phyloP scores from a whole-genome alignment of 2,888 invertebrate species.

The Ophion slaviceki region DNA sequence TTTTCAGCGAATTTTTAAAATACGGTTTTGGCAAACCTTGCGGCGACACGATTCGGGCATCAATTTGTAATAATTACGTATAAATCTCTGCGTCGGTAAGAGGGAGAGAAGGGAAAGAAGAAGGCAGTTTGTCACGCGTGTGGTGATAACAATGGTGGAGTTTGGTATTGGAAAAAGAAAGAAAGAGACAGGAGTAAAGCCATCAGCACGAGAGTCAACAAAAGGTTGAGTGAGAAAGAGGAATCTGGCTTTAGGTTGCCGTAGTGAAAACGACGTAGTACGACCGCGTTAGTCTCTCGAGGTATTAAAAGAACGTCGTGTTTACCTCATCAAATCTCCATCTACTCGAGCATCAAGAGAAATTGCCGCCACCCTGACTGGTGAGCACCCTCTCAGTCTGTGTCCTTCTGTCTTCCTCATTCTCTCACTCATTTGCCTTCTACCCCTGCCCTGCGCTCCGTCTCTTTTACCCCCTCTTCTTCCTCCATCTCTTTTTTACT shows the following conservation, averaged over 20 bases:
- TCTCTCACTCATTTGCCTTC: not conserved
- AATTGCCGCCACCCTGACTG: conserved; percentile 41
- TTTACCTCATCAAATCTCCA: conserved; percentile 78
- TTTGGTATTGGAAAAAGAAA: conserved; percentile 55
- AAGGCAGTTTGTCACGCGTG: conserved; percentile 46
- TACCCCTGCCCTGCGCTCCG: not conserved
- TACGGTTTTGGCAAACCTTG: conserved; percentile 23
- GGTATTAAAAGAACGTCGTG: conserved; percentile 71
- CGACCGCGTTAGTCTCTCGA: conserved; percentile 39
- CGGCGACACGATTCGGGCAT: conserved; percentile 68
- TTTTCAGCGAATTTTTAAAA: conserved; percentile 25
- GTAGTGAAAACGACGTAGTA: conserved; percentile 16
- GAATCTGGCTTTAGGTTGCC: conserved; percentile 41
- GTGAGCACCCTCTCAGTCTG: conserved; percentile 15
- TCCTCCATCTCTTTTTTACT: too few species aligned
- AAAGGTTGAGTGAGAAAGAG: conserved; percentile 23
- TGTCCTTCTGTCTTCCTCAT: conserved; percentile 2
- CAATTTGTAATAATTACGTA: conserved; percentile 74
- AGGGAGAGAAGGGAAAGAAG: not conserved
- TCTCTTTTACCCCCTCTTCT: not conserved
- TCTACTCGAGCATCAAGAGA: conserved; percentile 68
- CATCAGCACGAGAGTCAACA: conserved; percentile 17
- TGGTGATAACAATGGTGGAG: conserved; percentile 22
- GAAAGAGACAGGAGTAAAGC: not conserved
- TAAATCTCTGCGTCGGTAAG: conserved; percentile 68